A percentile compares a stretch with the other conserved stretches of the same genome.
These are phyloP conservation scores for Latrodectus elegans DNA, from an alignment of 2,888 invertebrate genomes.

Conservation along the genomic window DNA sequence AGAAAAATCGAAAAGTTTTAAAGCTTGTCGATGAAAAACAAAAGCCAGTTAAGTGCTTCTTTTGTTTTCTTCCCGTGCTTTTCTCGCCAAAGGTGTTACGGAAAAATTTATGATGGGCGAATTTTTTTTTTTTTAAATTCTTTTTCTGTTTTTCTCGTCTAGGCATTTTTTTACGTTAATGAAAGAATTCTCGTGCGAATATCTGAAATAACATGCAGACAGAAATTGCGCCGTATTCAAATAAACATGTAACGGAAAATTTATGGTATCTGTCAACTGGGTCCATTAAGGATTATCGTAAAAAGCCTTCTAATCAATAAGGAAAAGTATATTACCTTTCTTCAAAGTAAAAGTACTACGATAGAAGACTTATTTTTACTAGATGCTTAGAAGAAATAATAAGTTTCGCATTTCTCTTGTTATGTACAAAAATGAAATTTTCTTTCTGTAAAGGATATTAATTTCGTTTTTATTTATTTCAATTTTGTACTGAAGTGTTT, in stretches of 20 bases:
- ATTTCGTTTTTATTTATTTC: too few relatives aligned
- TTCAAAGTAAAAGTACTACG: too few relatives aligned
- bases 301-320: too few relatives aligned
- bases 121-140: neutral
- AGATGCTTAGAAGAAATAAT: too few relatives aligned
- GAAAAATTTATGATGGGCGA: neutral
- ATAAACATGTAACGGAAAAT: neutral
- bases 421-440: too few relatives aligned
- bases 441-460: too few relatives aligned
- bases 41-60: constrained; percentile 1
- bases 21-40: constrained; percentile 3
- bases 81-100: neutral
- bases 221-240: neutral
- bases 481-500: too few relatives aligned
- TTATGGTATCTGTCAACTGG: neutral
- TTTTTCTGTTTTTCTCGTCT: neutral
- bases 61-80: neutral
- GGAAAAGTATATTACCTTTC: too few relatives aligned
- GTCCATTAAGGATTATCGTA: neutral
- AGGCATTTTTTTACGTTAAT: neutral
- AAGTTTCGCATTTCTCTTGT: too few relatives aligned
- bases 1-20: constrained; percentile 2
- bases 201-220: neutral
- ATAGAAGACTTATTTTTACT: too few relatives aligned
- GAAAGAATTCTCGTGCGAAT: neutral